Conservation (phyloP, 2,888 invertebrate genomes). For the Mesorhabditis spiculigera region DNA sequence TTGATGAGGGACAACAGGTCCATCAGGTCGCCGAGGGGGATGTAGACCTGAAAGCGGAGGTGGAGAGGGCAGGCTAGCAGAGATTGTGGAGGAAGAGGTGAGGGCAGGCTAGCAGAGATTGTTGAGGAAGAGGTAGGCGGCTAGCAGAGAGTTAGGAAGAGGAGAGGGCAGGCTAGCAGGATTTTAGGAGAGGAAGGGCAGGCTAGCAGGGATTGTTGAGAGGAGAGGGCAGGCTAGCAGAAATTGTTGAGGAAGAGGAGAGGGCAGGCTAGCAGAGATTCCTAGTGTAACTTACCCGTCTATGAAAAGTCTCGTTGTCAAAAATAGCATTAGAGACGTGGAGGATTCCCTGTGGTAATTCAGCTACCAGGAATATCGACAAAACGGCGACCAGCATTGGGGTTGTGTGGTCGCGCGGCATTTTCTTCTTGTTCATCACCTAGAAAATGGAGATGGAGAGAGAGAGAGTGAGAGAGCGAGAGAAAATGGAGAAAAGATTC, state of each 20-base stretch:
- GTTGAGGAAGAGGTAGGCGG: no score
- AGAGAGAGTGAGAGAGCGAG: no score
- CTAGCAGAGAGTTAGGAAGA: no score
- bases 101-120: neutral
- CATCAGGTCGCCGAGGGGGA: constrained; percentile 54
- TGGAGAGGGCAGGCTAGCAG: neutral
- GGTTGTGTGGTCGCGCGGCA: constrained; percentile 57
- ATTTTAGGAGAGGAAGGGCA: no score
- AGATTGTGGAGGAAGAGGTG: no score
- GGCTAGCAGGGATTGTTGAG: no score
- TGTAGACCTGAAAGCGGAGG: constrained; percentile 41
- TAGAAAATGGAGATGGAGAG: constrained; percentile 8
- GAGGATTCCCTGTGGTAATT: constrained; percentile 53
- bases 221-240: no score
- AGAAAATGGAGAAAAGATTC: no score
- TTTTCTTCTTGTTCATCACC: constrained; percentile 55
- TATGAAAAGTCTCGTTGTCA: constrained; percentile 52
- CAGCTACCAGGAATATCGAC: constrained; percentile 53
- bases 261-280: no score
- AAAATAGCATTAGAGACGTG: constrained; percentile 53
- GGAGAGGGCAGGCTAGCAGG: no score
- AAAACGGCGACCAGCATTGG: constrained; percentile 57
- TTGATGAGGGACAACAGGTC: constrained; percentile 54
- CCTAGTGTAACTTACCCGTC: constrained; percentile 16
- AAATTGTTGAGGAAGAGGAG: no score